These are phyloP conservation scores for Metopia argyrocephala DNA, from an alignment of 2,888 invertebrate species.

Conservation along the genomic window DNA sequence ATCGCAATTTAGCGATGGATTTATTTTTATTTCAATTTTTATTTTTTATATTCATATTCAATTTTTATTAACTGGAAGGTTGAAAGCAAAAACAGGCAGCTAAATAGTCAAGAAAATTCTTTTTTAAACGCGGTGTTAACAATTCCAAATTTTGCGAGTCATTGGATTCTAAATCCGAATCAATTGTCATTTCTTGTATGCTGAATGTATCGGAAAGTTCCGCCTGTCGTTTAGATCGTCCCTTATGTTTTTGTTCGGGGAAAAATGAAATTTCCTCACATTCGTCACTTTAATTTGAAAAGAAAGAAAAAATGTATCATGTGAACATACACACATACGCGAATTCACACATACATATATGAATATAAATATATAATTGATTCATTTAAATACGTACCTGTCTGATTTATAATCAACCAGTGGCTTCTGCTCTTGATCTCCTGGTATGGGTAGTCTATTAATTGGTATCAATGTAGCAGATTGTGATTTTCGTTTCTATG, in stretches of 20 bases:
- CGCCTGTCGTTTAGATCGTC: slow-evolving; percentile 72
- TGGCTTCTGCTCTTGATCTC: slow-evolving; percentile 75
- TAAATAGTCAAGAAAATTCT: slow-evolving; percentile 72
- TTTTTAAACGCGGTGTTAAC: slow-evolving; percentile 74
- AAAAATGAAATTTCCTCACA: slow-evolving; percentile 78
- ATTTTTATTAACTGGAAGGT: slow-evolving; percentile 69
- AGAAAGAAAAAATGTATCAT: neutral
- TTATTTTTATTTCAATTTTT: too few relatives aligned
- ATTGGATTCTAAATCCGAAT: slow-evolving; percentile 77
- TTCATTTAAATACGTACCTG: slow-evolving; percentile 64
- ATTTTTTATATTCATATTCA: too few relatives aligned
- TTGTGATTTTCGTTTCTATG: slow-evolving; percentile 75
- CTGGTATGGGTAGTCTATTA: slow-evolving; percentile 77
- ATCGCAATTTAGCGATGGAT: too few relatives aligned
- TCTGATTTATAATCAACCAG: slow-evolving; percentile 78
- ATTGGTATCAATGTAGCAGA: slow-evolving; percentile 77
- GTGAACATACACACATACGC: neutral
- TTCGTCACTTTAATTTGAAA: slow-evolving; percentile 71
- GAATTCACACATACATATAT: too few relatives aligned
- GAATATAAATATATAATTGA: too few relatives aligned
- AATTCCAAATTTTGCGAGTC: slow-evolving; percentile 78
- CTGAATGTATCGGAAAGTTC: slow-evolving; percentile 78
- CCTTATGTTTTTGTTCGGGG: slow-evolving; percentile 71
- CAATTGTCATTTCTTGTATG: slow-evolving; percentile 79
- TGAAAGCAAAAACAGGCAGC: slow-evolving; percentile 72